Evolutionary conservation across 2,888 invertebrate genomes (phyloP).

Genomic region (Barypeithes pellucidus): DNA sequence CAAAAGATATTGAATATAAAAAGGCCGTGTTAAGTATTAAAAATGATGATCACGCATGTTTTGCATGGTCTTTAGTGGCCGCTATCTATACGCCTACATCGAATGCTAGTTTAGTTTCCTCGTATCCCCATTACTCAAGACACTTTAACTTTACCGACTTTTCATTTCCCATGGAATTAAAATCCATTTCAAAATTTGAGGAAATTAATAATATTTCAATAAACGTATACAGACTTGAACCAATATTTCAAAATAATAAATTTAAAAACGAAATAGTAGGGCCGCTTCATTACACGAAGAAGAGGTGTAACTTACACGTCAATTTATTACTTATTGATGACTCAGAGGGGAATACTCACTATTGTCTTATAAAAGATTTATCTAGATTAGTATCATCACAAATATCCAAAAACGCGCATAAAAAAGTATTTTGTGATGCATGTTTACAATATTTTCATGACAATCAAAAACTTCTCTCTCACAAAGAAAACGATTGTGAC

Average conservation of each 20-base stretch:
- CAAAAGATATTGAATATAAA: no score
- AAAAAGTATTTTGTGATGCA: not conserved
- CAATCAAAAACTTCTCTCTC: not conserved
- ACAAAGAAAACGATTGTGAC: not conserved
- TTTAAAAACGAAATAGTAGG: not conserved
- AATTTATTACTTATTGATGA: no score
- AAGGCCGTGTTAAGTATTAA: no score
- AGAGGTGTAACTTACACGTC: no score
- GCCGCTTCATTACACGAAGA: not conserved
- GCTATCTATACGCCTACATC: no score
- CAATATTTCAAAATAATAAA: not conserved
- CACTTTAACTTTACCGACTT: not conserved
- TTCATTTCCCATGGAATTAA: not conserved
- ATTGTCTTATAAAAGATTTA: not conserved
- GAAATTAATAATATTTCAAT: not conserved
- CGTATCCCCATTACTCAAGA: not conserved
- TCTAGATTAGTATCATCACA: not conserved
- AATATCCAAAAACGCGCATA: not conserved
- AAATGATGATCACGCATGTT: no score
- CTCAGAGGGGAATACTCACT: not conserved
- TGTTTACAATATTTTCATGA: not conserved
- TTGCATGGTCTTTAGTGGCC: no score
- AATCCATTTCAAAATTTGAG: not conserved
- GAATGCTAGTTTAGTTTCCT: not conserved
- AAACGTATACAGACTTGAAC: not conserved